Percentiles rank a stretch among this genome's conserved stretches.
Evolutionary conservation across 2,888 invertebrate genomes (phyloP).

Genomic region (Lochmaea capreae): DNA sequence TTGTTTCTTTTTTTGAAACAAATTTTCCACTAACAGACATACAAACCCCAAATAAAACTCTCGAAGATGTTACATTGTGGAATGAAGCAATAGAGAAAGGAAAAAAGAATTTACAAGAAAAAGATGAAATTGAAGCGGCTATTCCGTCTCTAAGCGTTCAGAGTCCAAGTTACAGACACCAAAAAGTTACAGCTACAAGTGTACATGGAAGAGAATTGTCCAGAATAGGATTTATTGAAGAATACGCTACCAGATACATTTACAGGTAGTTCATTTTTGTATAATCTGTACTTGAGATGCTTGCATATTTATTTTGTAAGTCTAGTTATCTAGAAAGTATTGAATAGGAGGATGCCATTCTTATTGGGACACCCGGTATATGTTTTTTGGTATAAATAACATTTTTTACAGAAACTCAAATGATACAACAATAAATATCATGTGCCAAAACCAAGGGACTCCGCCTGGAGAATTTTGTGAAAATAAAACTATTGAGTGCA

Average conservation of each 20-base stretch:
- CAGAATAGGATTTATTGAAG: slow-evolving; percentile 75
- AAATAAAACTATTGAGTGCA: slow-evolving; percentile 50
- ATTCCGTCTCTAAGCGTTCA: slow-evolving; percentile 67
- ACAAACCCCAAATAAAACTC: slow-evolving; percentile 30
- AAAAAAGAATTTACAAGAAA: slow-evolving; percentile 70
- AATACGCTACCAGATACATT: slow-evolving; percentile 73
- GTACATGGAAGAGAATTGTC: slow-evolving; percentile 73
- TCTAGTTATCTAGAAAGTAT: no score
- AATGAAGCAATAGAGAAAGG: slow-evolving; percentile 58
- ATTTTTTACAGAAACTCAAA: slow-evolving; percentile 36
- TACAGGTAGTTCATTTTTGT: slow-evolving; percentile 38
- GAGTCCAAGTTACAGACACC: slow-evolving; percentile 78
- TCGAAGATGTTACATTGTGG: slow-evolving; percentile 42
- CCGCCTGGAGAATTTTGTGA: slow-evolving; percentile 48
- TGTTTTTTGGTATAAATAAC: no score
- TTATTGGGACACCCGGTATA: no score
- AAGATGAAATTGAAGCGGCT: slow-evolving; percentile 69
- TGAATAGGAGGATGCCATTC: no score
- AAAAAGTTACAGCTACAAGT: slow-evolving; percentile 75
- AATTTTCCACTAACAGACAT: slow-evolving; percentile 50
- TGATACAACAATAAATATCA: slow-evolving; percentile 30
- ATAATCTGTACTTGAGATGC: no score
- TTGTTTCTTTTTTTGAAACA: slow-evolving; percentile 45
- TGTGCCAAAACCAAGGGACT: slow-evolving; percentile 38
- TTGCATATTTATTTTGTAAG: no score